Percentiles rank a stretch among this genome's conserved stretches.
Conservation (phyloP, 2,888 invertebrate species). For the Leptopilina myrica region DNA sequence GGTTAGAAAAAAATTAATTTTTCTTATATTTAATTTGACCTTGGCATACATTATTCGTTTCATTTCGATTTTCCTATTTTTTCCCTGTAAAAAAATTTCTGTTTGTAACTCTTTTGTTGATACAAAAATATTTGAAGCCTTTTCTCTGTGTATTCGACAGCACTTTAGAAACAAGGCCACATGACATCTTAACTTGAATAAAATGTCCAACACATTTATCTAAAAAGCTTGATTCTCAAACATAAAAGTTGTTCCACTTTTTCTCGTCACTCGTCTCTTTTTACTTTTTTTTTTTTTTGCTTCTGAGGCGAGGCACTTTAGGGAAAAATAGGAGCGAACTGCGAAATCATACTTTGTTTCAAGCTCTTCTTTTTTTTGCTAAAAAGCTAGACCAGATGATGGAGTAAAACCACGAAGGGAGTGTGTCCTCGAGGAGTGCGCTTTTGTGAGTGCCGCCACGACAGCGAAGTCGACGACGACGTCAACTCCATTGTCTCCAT, state of each 20-base stretch:
- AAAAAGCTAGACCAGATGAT: conserved; percentile 24
- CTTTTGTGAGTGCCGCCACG: conserved; percentile 68
- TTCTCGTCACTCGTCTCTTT: neutral
- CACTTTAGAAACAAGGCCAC: conserved; percentile 12
- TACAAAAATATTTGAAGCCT: conserved; percentile 18
- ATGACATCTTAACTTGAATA: conserved; percentile 22
- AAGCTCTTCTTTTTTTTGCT: conserved; percentile 26
- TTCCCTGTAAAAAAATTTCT: neutral
- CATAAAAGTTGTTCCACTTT: conserved; percentile 21
- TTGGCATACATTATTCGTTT: neutral
- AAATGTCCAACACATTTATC: conserved; percentile 25
- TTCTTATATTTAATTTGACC: neutral
- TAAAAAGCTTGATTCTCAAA: conserved; percentile 19
- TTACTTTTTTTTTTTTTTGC: neutral
- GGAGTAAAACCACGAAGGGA: conserved; percentile 45
- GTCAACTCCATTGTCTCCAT: conserved; percentile 72
- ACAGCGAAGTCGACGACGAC: conserved; percentile 64
- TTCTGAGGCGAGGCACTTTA: conserved; percentile 12
- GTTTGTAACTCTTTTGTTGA: neutral
- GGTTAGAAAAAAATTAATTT: too few relatives aligned
- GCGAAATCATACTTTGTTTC: conserved; percentile 36
- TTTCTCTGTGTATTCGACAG: conserved; percentile 7
- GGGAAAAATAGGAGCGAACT: conserved; percentile 20
- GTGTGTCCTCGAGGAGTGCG: conserved; percentile 58
- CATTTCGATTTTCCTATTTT: neutral